These are phyloP conservation scores for Rhinogobio ventralis DNA, from an alignment of 2,797 vertebrate species.

Conservation along the genomic window DNA sequence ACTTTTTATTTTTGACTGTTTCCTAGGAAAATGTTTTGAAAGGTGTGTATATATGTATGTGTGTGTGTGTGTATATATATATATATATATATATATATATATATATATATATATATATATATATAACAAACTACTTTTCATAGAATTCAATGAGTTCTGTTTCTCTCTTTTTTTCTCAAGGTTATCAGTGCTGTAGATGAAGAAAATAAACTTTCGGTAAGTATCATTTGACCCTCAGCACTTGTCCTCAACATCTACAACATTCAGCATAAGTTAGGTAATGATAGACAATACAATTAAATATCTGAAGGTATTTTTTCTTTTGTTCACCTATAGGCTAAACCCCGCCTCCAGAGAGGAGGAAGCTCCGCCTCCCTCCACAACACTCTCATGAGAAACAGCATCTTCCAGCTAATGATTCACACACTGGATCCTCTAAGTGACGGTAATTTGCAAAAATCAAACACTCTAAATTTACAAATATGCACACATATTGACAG, in stretches of 20 bases:
- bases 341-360: constrained; percentile 92
- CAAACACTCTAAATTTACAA: neutral
- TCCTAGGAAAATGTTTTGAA: too few species aligned
- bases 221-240: constrained; percentile 56
- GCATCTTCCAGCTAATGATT: constrained; percentile 99
- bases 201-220: constrained; percentile 87
- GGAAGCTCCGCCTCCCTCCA: constrained; percentile 96
- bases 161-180: constrained; percentile 64
- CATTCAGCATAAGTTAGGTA: neutral
- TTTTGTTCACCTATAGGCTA: constrained; percentile 77
- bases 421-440: constrained; percentile 95
- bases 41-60: too few species aligned
- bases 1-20: too few species aligned
- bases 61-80: too few species aligned
- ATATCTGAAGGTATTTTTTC: neutral
- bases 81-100: too few species aligned
- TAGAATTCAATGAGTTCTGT: constrained; percentile 37
- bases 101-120: too few species aligned
- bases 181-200: constrained; percentile 74
- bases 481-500: neutral
- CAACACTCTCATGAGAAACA: constrained; percentile 97
- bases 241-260: neutral
- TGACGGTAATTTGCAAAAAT: constrained; percentile 80
- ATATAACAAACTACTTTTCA: neutral
- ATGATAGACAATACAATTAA: neutral